Percentiles rank a stretch among this genome's conserved stretches.
These are phyloP conservation scores for Siphamia tubifer DNA, from an alignment of 2,113 vertebrate genomes.

Conservation along the genomic window DNA sequence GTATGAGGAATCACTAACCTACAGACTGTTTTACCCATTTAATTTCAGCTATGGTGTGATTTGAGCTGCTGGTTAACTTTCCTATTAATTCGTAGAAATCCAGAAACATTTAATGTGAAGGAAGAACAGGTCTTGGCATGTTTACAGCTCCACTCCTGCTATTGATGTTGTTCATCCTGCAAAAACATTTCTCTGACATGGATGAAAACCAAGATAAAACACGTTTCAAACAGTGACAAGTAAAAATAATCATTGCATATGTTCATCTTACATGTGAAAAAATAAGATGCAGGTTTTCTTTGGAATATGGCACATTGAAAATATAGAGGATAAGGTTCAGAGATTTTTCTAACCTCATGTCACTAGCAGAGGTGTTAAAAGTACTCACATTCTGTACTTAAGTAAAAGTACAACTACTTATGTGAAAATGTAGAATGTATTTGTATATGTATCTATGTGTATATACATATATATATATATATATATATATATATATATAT, in stretches of 20 bases:
- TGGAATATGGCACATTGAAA: no score
- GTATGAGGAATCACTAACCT: neutral
- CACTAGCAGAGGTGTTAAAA: no score
- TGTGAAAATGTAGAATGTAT: no score
- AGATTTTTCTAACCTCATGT: no score
- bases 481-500: no score
- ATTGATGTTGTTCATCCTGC: neutral
- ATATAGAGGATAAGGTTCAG: no score
- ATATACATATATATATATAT: no score
- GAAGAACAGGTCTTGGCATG: conserved; percentile 27
- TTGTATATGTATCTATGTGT: no score
- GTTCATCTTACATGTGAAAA: no score
- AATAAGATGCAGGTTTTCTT: neutral
- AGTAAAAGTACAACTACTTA: no score
- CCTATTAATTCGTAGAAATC: neutral
- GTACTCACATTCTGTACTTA: no score
- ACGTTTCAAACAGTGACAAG: no score
- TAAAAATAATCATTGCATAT: neutral
- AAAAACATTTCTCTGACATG: neutral
- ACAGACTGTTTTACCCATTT: neutral
- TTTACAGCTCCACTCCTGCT: neutral
- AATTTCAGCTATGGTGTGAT: neutral
- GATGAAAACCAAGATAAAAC: neutral
- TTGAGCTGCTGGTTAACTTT: conserved; percentile 5
- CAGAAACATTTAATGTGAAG: neutral